A percentile compares a stretch with the other conserved stretches of the same genome.
phyloP scores from a whole-genome alignment of 2,113 vertebrate species.

The Epinephelus fuscoguttatus region DNA sequence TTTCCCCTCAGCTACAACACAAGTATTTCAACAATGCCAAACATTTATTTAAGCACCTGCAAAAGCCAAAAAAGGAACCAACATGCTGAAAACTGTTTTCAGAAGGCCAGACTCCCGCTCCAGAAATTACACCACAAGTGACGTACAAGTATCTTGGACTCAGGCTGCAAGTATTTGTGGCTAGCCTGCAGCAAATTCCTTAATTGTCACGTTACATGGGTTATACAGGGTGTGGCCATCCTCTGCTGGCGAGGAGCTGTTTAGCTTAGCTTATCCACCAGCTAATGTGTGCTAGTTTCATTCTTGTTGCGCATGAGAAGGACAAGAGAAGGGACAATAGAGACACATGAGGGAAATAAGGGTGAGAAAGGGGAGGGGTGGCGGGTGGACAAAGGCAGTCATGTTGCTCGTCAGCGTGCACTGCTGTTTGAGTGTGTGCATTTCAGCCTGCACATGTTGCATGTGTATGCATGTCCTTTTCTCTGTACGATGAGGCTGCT shows the following conservation, averaged over 20 bases:
- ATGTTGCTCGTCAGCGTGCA: neutral
- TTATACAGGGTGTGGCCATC: conserved; percentile 70
- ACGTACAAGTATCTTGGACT: conserved; percentile 65
- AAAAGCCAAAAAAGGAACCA: conserved; percentile 22
- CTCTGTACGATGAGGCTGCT: conserved; percentile 36
- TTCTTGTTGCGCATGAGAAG: conserved; percentile 21
- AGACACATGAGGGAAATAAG: neutral
- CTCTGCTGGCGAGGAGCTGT: conserved; percentile 24
- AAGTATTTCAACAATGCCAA: conserved; percentile 40
- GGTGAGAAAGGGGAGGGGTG: neutral
- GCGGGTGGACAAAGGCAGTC: neutral
- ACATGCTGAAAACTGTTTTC: conserved; percentile 39
- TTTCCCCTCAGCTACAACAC: conserved; percentile 1
- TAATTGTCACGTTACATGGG: conserved; percentile 70
- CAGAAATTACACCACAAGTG: conserved; percentile 53
- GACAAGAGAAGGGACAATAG: conserved; percentile 8
- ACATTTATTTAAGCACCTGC: conserved; percentile 34
- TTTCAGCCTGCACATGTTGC: conserved; percentile 39
- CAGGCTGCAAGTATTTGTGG: conserved; percentile 78
- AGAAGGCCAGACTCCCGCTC: conserved; percentile 12
- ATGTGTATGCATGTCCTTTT: conserved; percentile 62
- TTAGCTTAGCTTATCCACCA: neutral
- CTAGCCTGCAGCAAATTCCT: conserved; percentile 81
- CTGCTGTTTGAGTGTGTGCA: neutral
- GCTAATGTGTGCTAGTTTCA: conserved; percentile 24